phyloP scores from a whole-genome alignment of 2,797 vertebrate genomes.

The Cyprinella venusta region DNA sequence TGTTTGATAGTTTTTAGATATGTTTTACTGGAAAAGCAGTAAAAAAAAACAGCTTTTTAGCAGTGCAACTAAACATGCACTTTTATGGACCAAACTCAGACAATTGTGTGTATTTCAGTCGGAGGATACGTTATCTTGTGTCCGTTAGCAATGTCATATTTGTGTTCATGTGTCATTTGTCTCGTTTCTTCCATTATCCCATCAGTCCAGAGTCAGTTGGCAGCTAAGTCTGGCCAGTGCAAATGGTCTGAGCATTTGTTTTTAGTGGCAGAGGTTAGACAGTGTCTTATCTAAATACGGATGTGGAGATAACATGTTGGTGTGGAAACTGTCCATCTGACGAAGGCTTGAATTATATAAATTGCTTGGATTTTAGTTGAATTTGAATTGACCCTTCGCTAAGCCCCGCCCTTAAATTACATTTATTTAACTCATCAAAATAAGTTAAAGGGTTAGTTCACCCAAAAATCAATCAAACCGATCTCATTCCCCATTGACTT shows the following conservation, averaged over 20 bases:
- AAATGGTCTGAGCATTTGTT: slow-evolving; percentile 68
- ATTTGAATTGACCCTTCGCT: not conserved
- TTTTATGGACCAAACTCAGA: slow-evolving; percentile 23
- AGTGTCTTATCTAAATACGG: slow-evolving; percentile 59
- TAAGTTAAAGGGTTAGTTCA: too few species aligned
- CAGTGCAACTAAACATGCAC: slow-evolving; percentile 25
- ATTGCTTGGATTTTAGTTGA: not conserved
- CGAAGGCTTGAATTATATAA: slow-evolving; percentile 50
- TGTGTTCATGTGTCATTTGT: slow-evolving; percentile 50
- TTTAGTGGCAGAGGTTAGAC: slow-evolving; percentile 65
- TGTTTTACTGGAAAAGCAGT: not conserved
- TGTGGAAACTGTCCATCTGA: slow-evolving; percentile 52
- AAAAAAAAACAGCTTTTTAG: not conserved
- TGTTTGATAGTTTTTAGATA: not conserved
- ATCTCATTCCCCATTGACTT: too few species aligned
- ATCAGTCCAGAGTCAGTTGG: slow-evolving; percentile 27
- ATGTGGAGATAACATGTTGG: slow-evolving; percentile 55
- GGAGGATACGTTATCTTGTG: slow-evolving; percentile 12
- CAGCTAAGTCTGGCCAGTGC: slow-evolving; percentile 24
- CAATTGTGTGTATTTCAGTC: slow-evolving; percentile 20
- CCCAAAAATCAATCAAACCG: too few species aligned
- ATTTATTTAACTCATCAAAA: too few species aligned
- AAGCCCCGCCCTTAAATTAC: too few species aligned
- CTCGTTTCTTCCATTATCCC: slow-evolving; percentile 54
- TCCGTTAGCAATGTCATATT: slow-evolving; percentile 53